These are phyloP conservation scores for Sminthurinus aureus DNA, from an alignment of 2,888 invertebrate genomes.

Conservation along the genomic window DNA sequence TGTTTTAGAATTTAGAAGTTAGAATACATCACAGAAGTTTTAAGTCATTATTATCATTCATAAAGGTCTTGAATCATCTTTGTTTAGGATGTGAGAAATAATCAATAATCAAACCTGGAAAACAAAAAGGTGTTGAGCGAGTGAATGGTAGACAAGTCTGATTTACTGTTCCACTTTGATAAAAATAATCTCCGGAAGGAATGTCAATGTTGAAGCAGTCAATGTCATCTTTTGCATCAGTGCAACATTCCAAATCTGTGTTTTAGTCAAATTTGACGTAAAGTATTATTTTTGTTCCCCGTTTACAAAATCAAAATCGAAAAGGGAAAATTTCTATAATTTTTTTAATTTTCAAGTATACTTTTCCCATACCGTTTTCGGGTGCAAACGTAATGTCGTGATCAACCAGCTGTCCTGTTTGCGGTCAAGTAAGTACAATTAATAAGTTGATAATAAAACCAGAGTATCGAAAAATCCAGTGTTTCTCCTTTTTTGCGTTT, in stretches of 20 bases:
- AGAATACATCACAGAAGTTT: too few species aligned
- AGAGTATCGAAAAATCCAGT: too few species aligned
- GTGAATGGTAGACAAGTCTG: slow-evolving; percentile 56
- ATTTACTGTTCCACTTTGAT: slow-evolving; percentile 45
- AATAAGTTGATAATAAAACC: too few species aligned
- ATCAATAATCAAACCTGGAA: slow-evolving; percentile 43
- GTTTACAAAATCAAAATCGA: too few species aligned
- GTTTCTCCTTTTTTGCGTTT: too few species aligned
- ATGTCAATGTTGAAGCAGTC: slow-evolving; percentile 54
- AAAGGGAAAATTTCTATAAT: too few species aligned
- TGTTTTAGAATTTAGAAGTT: not conserved
- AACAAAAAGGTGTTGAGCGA: slow-evolving; percentile 55
- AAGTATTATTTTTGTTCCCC: not conserved
- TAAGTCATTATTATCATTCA: not conserved
- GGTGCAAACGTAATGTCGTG: slow-evolving; percentile 40
- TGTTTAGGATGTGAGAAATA: not conserved
- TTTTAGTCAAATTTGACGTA: not conserved
- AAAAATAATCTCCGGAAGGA: slow-evolving; percentile 52
- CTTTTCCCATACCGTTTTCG: slow-evolving; percentile 18
- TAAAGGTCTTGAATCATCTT: not conserved
- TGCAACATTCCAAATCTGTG: not conserved
- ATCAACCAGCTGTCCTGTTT: slow-evolving; percentile 31
- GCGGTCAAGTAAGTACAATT: too few species aligned
- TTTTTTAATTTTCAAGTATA: too few species aligned
- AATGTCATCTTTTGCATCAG: not conserved